Conservation (phyloP, 2,113 vertebrate genomes). For the Scomber japonicus region DNA sequence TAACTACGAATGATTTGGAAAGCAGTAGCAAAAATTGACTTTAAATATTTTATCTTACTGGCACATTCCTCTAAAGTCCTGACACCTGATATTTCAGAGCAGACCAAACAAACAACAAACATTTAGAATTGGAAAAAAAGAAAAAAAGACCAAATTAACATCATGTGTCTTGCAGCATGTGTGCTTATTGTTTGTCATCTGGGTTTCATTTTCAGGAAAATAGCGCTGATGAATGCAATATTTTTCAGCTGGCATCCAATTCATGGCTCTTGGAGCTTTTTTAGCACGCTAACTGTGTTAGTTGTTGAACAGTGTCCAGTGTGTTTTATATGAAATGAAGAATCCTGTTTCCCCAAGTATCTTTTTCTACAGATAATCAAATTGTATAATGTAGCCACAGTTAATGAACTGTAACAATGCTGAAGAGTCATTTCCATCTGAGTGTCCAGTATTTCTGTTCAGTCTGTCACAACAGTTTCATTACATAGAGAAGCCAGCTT, state of each 20-base stretch:
- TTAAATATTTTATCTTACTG: not conserved
- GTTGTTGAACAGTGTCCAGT: not conserved
- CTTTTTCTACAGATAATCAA: slow-evolving; percentile 10
- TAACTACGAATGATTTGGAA: not conserved
- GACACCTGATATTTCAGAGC: not conserved
- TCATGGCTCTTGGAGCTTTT: not conserved
- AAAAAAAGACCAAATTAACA: not conserved
- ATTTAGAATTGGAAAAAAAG: not conserved
- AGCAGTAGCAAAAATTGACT: not conserved
- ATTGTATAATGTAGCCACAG: not conserved
- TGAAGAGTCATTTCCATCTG: not conserved
- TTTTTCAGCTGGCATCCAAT: not conserved
- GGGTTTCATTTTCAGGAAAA: not conserved
- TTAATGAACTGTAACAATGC: slow-evolving; percentile 26
- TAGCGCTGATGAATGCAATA: not conserved
- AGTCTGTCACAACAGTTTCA: slow-evolving; percentile 12
- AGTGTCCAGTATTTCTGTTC: slow-evolving; percentile 21
- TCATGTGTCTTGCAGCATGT: not conserved
- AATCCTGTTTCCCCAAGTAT: slow-evolving; percentile 13
- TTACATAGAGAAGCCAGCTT: slow-evolving; percentile 53
- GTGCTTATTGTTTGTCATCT: not conserved
- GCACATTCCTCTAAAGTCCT: not conserved
- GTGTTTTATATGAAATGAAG: slow-evolving; percentile 10
- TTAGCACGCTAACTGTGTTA: not conserved
- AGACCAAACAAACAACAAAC: not conserved